Conservation (phyloP, 2,888 invertebrate genomes). For the Neoascia interrupta region DNA sequence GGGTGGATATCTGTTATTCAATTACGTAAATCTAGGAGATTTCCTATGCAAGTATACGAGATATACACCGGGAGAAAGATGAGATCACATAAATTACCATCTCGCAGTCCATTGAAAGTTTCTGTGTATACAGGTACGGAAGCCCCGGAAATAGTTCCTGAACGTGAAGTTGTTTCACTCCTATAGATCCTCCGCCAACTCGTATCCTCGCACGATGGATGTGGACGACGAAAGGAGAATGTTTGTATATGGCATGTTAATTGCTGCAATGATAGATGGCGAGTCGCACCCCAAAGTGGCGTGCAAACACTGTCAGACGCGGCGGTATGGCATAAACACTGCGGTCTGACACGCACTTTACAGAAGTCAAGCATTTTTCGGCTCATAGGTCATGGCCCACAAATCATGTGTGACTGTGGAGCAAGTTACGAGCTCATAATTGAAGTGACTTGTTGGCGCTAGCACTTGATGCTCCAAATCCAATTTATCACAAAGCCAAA, state of each 20-base stretch:
- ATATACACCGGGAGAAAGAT: constrained; percentile 16
- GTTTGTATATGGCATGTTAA: constrained; percentile 44
- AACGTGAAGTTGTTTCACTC: constrained; percentile 25
- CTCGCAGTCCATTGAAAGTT: neutral
- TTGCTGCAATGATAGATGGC: constrained; percentile 45
- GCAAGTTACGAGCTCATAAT: neutral
- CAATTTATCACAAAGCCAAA: too few species aligned
- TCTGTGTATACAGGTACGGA: neutral
- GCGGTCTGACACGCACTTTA: constrained; percentile 36
- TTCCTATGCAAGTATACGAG: constrained; percentile 31
- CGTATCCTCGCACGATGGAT: neutral
- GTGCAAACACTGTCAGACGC: constrained; percentile 17
- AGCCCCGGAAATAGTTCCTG: constrained; percentile 25
- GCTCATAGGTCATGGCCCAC: neutral
- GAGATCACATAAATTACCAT: constrained; percentile 59
- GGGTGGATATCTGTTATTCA: neutral
- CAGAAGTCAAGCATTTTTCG: neutral
- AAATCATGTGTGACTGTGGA: neutral
- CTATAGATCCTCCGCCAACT: constrained; percentile 3
- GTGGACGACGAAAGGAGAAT: constrained; percentile 32
- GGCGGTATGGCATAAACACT: too few species aligned
- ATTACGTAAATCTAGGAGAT: constrained; percentile 21
- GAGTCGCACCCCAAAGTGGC: constrained; percentile 33
- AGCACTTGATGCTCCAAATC: too few species aligned
- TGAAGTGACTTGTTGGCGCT: neutral